Conservation (phyloP, 2,888 invertebrate genomes). For the Meiosimyza platycephala region DNA sequence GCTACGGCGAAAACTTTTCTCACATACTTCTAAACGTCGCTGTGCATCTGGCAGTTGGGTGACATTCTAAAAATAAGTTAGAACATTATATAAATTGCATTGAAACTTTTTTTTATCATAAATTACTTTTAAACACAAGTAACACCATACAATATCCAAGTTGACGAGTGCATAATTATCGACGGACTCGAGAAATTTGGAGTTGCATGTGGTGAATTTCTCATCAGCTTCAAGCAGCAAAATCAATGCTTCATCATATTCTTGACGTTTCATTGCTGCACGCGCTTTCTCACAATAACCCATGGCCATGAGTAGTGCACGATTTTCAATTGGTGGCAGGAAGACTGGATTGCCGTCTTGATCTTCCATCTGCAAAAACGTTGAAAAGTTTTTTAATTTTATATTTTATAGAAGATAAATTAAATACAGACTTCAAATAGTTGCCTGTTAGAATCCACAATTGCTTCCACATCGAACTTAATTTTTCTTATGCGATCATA, state of each 20-base stretch:
- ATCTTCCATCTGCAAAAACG: constrained; percentile 74
- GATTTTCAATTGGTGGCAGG: constrained; percentile 77
- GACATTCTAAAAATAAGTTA: constrained; percentile 67
- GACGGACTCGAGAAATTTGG: constrained; percentile 72
- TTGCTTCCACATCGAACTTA: constrained; percentile 70
- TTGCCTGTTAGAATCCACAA: constrained; percentile 67
- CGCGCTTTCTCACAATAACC: constrained; percentile 84
- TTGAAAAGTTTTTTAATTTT: constrained; percentile 45
- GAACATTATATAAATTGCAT: too few species aligned
- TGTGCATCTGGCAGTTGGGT: constrained; percentile 80
- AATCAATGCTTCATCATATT: constrained; percentile 78
- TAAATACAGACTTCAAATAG: constrained; percentile 55
- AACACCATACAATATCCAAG: constrained; percentile 91
- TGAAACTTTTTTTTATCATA: too few species aligned
- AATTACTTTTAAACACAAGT: constrained; percentile 73
- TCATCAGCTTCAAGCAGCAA: constrained; percentile 83
- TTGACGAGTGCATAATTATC: constrained; percentile 88
- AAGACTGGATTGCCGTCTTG: constrained; percentile 80
- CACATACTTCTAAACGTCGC: constrained; percentile 75
- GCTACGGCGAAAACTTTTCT: constrained; percentile 73
- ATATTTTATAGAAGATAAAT: background rate
- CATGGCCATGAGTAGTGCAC: constrained; percentile 79
- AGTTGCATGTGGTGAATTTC: constrained; percentile 71
- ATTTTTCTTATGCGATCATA: constrained; percentile 71
- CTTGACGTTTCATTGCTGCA: constrained; percentile 73